Evolutionary conservation across 1,140 invertebrate genomes (phyloP).

Genomic region (Monomorium pharaonis): DNA sequence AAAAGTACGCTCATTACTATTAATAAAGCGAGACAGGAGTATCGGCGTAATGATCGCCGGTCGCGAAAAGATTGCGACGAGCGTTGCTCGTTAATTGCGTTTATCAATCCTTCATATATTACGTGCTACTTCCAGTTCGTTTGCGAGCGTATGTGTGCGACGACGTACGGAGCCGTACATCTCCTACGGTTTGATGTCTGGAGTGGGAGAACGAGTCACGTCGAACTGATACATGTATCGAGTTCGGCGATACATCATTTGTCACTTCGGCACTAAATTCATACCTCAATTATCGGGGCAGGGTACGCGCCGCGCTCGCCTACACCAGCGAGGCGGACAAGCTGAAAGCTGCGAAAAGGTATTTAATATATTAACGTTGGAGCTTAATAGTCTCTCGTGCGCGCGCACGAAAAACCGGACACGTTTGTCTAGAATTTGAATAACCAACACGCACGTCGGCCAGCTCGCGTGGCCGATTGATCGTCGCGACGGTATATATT

Average conservation of each 20-base stretch:
- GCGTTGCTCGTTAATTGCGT: slow-evolving; percentile 37
- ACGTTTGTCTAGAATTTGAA: slow-evolving; percentile 47
- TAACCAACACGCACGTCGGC: neutral
- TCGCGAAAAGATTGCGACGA: neutral
- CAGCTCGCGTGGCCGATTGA: slow-evolving; percentile 25
- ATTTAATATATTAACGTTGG: slow-evolving; percentile 34
- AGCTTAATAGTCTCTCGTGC: slow-evolving; percentile 11
- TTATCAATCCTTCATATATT: slow-evolving; percentile 37
- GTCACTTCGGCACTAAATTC: slow-evolving; percentile 62
- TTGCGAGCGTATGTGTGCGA: neutral
- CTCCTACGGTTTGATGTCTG: slow-evolving; percentile 66
- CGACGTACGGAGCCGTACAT: slow-evolving; percentile 6
- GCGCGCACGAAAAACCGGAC: slow-evolving; percentile 15
- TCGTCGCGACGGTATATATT: slow-evolving; percentile 11
- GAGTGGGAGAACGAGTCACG: slow-evolving; percentile 71
- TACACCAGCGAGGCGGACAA: neutral
- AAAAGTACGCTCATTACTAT: neutral
- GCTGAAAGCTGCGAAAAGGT: slow-evolving; percentile 16
- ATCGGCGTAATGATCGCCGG: slow-evolving; percentile 15
- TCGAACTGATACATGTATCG: slow-evolving; percentile 44
- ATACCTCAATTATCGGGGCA: slow-evolving; percentile 53
- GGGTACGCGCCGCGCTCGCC: slow-evolving; percentile 20
- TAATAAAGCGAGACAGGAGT: slow-evolving; percentile 19
- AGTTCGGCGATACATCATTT: slow-evolving; percentile 74
- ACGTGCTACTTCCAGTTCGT: slow-evolving; percentile 20